Percentiles rank a stretch among this genome's conserved stretches.
phyloP scores from a whole-genome alignment of 1,140 invertebrate genomes.

The Bombus waltoni region DNA sequence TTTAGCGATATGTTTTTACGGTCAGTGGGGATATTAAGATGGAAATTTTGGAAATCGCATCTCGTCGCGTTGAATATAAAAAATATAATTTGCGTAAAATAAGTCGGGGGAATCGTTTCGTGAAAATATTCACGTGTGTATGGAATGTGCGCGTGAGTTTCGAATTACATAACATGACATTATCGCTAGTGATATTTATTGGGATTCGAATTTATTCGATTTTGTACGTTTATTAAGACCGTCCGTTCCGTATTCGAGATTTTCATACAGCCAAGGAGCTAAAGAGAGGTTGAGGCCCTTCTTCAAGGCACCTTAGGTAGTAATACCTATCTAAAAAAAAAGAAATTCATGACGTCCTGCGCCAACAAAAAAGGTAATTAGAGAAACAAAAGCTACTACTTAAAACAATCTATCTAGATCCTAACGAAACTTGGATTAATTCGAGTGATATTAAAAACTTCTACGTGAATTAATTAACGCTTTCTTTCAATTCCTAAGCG shows the following conservation, averaged over 20 bases:
- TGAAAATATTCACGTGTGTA: background rate
- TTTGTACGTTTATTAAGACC: background rate
- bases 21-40: background rate
- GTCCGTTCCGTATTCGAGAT: conserved; percentile 3
- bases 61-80: background rate
- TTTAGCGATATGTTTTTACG: background rate
- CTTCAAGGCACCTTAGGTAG: conserved; percentile 70
- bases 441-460: conserved; percentile 55
- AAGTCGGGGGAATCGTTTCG: background rate
- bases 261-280: conserved; percentile 37
- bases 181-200: no score
- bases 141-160: conserved; percentile 27
- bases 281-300: conserved; percentile 66
- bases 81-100: background rate
- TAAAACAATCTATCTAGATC: conserved; percentile 67
- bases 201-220: background rate
- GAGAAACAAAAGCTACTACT: conserved; percentile 73
- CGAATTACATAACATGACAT: background rate
- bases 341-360: conserved; percentile 78
- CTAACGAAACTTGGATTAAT: conserved; percentile 68
- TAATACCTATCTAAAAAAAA: conserved; percentile 65
- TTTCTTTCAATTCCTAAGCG: conserved; percentile 64
- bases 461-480: conserved; percentile 54
- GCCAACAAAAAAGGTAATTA: conserved; percentile 73
- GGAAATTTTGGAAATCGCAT: background rate